These are phyloP conservation scores for Prionailurus bengalensis DNA, from an alignment of 2,113 vertebrate genomes.

Conservation along the genomic window DNA sequence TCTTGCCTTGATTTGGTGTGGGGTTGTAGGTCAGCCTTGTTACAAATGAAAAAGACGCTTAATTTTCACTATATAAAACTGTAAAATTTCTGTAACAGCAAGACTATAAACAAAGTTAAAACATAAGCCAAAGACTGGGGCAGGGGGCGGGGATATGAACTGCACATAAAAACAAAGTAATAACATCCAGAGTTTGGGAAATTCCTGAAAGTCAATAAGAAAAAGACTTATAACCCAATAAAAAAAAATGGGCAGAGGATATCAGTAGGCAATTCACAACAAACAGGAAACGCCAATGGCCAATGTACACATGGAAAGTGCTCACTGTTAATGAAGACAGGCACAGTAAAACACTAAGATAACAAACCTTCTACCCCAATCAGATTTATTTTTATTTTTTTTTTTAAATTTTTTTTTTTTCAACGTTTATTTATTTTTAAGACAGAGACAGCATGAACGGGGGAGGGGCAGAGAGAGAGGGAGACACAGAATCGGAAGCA, in stretches of 20 bases:
- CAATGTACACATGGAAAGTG: not conserved
- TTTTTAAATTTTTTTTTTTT: too few species aligned
- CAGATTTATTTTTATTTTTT: not conserved
- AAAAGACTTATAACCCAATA: conserved; percentile 12
- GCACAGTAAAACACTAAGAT: not conserved
- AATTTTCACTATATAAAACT: not conserved
- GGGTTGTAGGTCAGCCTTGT: not conserved
- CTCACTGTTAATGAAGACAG: not conserved
- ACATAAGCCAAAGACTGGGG: not conserved
- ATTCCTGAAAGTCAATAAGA: not conserved
- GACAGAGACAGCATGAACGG: too few species aligned
- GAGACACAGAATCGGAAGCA: too few species aligned
- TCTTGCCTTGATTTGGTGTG: not conserved
- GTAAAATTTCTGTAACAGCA: not conserved
- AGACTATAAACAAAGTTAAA: not conserved
- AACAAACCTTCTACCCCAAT: not conserved
- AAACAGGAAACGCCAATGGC: not conserved
- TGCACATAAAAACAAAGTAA: not conserved
- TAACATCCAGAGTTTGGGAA: not conserved
- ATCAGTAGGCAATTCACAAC: conserved; percentile 12
- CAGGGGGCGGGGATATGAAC: not conserved
- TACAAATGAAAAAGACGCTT: conserved; percentile 53
- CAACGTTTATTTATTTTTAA: too few species aligned
- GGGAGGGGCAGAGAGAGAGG: too few species aligned
- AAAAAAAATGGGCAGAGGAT: not conserved